A percentile compares a stretch with the other conserved stretches of the same genome.
These are phyloP conservation scores for Nasonia longicornis DNA, from an alignment of 1,140 invertebrate species.

Conservation along the genomic window DNA sequence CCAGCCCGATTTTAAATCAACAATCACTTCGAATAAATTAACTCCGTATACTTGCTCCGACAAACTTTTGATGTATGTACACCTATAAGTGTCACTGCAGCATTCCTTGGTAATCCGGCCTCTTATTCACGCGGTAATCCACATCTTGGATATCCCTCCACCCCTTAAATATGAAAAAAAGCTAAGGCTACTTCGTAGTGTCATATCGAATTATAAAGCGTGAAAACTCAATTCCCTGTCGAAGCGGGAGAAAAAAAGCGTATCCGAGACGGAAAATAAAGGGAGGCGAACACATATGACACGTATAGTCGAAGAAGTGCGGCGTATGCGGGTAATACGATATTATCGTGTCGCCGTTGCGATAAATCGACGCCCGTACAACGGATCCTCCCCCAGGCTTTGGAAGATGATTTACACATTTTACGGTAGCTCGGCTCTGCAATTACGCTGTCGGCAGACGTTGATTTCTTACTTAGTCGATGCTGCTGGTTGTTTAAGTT, in stretches of 20 bases:
- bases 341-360: background rate
- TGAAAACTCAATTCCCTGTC: background rate
- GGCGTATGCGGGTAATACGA: background rate
- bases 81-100: no score
- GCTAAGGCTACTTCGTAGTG: background rate
- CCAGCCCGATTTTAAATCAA: no score
- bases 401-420: slow-evolving; percentile 19
- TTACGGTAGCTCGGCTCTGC: background rate
- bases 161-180: background rate
- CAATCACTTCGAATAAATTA: background rate
- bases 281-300: background rate
- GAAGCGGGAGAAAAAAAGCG: background rate
- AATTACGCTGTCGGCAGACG: slow-evolving; percentile 1
- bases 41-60: background rate
- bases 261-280: background rate
- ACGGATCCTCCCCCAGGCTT: background rate
- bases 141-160: no score
- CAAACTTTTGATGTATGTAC: background rate
- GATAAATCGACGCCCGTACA: slow-evolving; percentile 12
- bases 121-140: no score
- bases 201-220: background rate
- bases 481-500: background rate
- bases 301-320: background rate
- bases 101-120: no score
- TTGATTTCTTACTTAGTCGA: slow-evolving; percentile 26